These are phyloP conservation scores for Tinea trinotella DNA, from an alignment of 2,888 invertebrate species.

Conservation along the genomic window DNA sequence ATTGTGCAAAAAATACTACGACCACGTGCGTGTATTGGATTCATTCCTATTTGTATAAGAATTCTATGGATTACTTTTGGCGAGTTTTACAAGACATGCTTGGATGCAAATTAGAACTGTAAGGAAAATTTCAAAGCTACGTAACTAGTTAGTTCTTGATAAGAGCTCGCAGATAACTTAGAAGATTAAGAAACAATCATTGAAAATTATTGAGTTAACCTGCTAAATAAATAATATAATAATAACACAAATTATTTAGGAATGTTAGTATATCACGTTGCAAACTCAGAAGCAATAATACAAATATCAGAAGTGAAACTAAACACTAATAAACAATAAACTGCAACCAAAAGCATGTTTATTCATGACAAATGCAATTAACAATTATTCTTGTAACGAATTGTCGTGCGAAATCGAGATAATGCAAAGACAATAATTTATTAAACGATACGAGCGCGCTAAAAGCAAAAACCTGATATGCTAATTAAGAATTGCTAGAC, in stretches of 20 bases:
- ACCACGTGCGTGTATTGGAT: neutral
- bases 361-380: neutral
- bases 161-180: too few relatives aligned
- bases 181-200: too few relatives aligned
- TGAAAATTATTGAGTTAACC: too few relatives aligned
- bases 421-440: slow-evolving; percentile 1
- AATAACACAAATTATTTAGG: too few relatives aligned
- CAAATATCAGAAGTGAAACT: neutral
- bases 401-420: slow-evolving; percentile 5
- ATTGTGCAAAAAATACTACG: neutral
- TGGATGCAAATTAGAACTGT: too few relatives aligned
- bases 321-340: neutral
- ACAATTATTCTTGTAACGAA: neutral
- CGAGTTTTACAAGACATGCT: too few relatives aligned
- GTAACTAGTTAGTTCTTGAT: too few relatives aligned
- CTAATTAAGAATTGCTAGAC: slow-evolving; percentile 35
- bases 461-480: slow-evolving; percentile 46
- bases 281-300: too few relatives aligned
- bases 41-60: neutral
- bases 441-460: slow-evolving; percentile 2
- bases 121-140: too few relatives aligned
- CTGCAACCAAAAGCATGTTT: neutral
- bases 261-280: neutral
- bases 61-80: neutral
- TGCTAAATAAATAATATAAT: too few relatives aligned